Percentiles rank a stretch among this genome's conserved stretches.
phyloP scores from a whole-genome alignment of 2,888 invertebrate genomes.

The Pristionchus mayeri region DNA sequence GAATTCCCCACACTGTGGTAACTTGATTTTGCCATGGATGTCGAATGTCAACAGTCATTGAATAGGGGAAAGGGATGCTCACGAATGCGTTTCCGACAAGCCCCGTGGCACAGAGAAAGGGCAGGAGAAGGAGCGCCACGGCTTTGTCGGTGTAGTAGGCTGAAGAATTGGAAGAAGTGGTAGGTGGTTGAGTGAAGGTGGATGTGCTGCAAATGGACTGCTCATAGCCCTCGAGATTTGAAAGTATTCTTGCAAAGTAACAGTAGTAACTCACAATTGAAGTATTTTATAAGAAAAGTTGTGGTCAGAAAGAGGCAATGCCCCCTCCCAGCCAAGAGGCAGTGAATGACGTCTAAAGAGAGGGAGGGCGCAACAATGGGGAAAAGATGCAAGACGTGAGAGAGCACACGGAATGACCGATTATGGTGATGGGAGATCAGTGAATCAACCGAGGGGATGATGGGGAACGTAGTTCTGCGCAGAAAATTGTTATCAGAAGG shows the following conservation, averaged over 20 bases:
- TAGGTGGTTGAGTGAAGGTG: not conserved
- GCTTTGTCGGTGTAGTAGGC: slow-evolving; percentile 59
- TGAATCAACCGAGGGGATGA: not conserved
- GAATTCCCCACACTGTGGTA: not conserved
- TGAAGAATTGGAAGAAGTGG: not conserved
- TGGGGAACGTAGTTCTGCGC: not conserved
- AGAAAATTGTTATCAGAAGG: not conserved
- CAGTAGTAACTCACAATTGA: no score
- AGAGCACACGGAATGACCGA: slow-evolving; percentile 33
- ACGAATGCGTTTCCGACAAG: slow-evolving; percentile 63
- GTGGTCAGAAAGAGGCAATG: slow-evolving; percentile 34
- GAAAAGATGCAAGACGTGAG: slow-evolving; percentile 3
- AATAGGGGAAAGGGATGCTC: not conserved
- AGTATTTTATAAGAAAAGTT: no score
- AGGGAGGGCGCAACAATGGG: slow-evolving; percentile 37
- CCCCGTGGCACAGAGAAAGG: slow-evolving; percentile 68
- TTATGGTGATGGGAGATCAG: not conserved
- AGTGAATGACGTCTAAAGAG: slow-evolving; percentile 33
- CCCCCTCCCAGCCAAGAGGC: not conserved
- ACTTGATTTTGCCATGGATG: not conserved
- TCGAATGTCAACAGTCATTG: slow-evolving; percentile 22
- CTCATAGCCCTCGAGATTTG: not conserved
- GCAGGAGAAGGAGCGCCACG: slow-evolving; percentile 67
- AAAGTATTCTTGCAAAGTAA: slow-evolving; percentile 32
- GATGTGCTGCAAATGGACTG: slow-evolving; percentile 20